phyloP scores from a whole-genome alignment of 2,888 invertebrate genomes.

The Lacanobia wlatinum region DNA sequence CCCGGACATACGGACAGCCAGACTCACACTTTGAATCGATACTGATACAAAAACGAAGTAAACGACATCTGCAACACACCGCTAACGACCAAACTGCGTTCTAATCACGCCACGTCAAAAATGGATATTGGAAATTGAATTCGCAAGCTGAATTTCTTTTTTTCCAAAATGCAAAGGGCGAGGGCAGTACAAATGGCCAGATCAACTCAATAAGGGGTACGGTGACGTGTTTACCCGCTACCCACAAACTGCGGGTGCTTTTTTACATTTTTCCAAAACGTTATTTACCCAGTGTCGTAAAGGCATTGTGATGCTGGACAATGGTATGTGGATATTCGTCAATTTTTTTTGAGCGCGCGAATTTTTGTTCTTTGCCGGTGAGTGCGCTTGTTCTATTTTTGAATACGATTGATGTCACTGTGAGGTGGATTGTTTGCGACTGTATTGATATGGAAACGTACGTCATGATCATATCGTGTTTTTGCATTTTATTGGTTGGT shows the following conservation, averaged over 20 bases:
- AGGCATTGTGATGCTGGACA: slow-evolving; percentile 88
- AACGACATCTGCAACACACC: slow-evolving; percentile 76
- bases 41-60: slow-evolving; percentile 76
- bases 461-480: neutral
- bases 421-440: slow-evolving; percentile 36
- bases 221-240: slow-evolving; percentile 88
- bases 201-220: slow-evolving; percentile 89
- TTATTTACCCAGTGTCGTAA: slow-evolving; percentile 90
- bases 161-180: slow-evolving; percentile 83
- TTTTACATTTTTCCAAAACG: slow-evolving; percentile 88
- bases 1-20: slow-evolving; percentile 47
- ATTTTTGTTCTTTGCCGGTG: slow-evolving; percentile 69
- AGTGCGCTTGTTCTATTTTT: slow-evolving; percentile 73
- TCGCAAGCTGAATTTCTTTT: slow-evolving; percentile 82
- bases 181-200: slow-evolving; percentile 89
- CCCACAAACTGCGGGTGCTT: slow-evolving; percentile 86
- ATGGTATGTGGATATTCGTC: slow-evolving; percentile 81
- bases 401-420: slow-evolving; percentile 71
- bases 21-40: slow-evolving; percentile 76
- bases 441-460: slow-evolving; percentile 25
- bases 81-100: slow-evolving; percentile 90
- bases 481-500: neutral
- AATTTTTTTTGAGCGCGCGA: slow-evolving; percentile 73
- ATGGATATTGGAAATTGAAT: slow-evolving; percentile 90
- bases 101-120: slow-evolving; percentile 90